Base-by-base conservation (phyloP, 92 coral and sea anemone genomes). In the Epizoanthus rinbou region DNA sequence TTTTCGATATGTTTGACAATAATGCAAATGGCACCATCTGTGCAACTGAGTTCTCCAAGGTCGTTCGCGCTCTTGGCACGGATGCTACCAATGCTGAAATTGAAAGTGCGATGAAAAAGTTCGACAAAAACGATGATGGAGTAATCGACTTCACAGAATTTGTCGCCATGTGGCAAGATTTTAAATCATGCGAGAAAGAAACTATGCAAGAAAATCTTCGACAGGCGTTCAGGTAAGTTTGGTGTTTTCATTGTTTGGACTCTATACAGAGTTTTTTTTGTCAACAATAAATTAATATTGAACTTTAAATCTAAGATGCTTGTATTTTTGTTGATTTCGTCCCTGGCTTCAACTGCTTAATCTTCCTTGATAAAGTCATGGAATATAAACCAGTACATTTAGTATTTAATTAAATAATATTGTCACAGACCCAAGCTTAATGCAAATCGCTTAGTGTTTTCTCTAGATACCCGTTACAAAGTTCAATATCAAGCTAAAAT, bases 121-220 rank as follows among this genome's bases (percentile, higher is more conserved):
- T 85, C 74, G 90, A 91, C 57, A 93, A 91, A 68, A 74, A 80
- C 33, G 84, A 91, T n/a, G 91, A 93, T 9, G 85, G 86, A 64
- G 88, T 75, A 14, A 88, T 93, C 47, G 84, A 91, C 47, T 91
- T 93, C 75, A 86, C 70, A 45, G 97, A 93, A 37, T 91, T 93
- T 62, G 74, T 87, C 18, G 94, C 72, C 68, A 91, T 93, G 95
- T 71, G 89, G 75, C 67, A 56, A 64, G 84, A 84, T 37, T 82
- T 93, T 33, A 89, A 93, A 73, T 75, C 72, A 1, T 74, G 76
- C 53, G 73, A 68, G 25, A 85, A 88, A 37, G 85, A 86, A 39
- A 89, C 86, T 6, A 78, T 78, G 37, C 94, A 93, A 60, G 97
- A 86, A 33, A 68, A 86, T 24, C 86, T 93, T 9, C 88, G 97